Evolutionary conservation across 64 coral and sea anemone genomes (phyloP).

Genomic region (Actinia equina): DNA sequence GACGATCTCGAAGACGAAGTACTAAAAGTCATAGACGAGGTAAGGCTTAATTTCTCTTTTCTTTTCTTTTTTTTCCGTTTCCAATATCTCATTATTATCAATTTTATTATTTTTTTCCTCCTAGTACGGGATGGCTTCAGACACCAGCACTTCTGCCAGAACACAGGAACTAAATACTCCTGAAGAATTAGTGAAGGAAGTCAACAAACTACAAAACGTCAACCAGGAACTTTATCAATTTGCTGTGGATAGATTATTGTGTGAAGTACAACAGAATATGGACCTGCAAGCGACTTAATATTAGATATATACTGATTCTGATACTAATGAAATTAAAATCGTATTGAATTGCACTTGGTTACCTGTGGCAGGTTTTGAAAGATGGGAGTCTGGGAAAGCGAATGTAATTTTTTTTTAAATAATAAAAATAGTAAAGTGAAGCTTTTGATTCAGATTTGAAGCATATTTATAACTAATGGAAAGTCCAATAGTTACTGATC

Average conservation of each 20-base stretch:
- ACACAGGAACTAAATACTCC: not conserved
- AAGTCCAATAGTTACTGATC: not conserved
- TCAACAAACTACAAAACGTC: constrained; percentile 26
- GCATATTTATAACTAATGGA: not conserved
- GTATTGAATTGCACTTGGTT: not conserved
- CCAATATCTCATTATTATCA: not conserved
- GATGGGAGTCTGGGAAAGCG: too few relatives aligned
- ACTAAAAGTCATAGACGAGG: not conserved
- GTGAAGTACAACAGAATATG: constrained; percentile 20
- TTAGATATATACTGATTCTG: not conserved
- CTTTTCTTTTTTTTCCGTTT: not conserved
- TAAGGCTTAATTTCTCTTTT: not conserved
- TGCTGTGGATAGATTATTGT: constrained; percentile 42
- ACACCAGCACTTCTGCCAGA: not conserved
- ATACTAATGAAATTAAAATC: not conserved
- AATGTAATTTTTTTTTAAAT: too few relatives aligned
- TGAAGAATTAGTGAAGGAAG: constrained; percentile 36
- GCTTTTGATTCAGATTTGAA: too few relatives aligned
- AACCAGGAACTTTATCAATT: constrained; percentile 58
- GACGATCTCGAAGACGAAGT: not conserved
- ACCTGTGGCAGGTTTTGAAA: not conserved
- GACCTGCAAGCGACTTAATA: not conserved
- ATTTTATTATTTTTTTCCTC: not conserved
- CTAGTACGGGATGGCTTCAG: not conserved
- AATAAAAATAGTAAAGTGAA: too few relatives aligned